Evolutionary conservation across 2,888 invertebrate species (phyloP).

Genomic region (Sphecodes monilicornis): DNA sequence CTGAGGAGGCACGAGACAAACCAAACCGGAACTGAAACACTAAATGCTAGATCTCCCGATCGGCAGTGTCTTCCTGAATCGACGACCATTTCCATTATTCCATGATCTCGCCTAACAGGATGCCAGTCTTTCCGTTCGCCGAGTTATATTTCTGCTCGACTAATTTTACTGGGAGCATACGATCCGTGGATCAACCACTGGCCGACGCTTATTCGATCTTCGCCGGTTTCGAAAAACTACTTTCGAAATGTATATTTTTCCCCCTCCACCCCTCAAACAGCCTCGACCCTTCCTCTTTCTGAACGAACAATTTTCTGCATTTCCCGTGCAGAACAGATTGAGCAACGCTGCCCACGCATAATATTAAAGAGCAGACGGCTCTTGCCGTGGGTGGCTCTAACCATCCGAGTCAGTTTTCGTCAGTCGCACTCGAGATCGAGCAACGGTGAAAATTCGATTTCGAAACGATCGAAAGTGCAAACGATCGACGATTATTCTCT

Average conservation of each 20-base stretch:
- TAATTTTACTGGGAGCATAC: neutral
- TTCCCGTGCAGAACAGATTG: slow-evolving; percentile 8
- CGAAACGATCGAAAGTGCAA: slow-evolving; percentile 20
- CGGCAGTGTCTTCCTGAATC: too few relatives aligned
- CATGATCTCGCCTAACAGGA: neutral
- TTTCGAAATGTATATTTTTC: neutral
- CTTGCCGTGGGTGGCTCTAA: neutral
- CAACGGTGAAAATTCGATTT: slow-evolving; percentile 35
- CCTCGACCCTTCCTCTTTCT: neutral
- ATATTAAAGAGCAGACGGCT: neutral
- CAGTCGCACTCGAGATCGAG: neutral
- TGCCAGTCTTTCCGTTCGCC: neutral
- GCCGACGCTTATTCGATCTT: neutral
- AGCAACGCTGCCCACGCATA: neutral
- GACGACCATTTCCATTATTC: neutral
- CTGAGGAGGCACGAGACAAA: too few relatives aligned
- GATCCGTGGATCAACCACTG: neutral
- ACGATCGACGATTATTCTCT: neutral
- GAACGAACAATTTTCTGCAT: neutral
- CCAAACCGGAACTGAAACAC: too few relatives aligned
- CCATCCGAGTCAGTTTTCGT: slow-evolving; percentile 6
- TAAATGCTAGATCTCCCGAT: too few relatives aligned
- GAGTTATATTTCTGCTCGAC: neutral
- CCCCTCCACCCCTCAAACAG: neutral
- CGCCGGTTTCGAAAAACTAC: neutral